Conservation (phyloP, 2,797 vertebrate species). For the Pangasius sanitwongsei region DNA sequence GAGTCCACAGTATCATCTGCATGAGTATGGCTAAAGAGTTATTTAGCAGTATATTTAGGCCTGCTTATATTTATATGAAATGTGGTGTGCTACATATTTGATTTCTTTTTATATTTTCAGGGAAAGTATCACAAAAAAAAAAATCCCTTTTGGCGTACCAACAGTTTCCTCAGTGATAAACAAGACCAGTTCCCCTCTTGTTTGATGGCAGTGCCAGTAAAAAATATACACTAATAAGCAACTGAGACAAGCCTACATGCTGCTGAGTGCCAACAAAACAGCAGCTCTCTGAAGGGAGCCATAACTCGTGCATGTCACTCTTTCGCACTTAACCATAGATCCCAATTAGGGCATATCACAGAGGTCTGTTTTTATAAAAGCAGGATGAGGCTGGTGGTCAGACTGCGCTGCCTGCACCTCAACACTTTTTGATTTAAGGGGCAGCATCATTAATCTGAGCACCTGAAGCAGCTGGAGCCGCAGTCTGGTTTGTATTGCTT, state of each 20-base stretch:
- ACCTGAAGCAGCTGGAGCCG: slow-evolving; percentile 51
- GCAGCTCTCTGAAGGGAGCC: slow-evolving; percentile 20
- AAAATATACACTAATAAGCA: slow-evolving; percentile 48
- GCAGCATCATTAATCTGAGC: slow-evolving; percentile 53
- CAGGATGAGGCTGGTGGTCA: slow-evolving; percentile 25
- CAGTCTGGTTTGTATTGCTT: slow-evolving; percentile 42
- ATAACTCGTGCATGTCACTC: slow-evolving; percentile 37
- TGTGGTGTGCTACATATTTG: neutral
- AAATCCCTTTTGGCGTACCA: neutral
- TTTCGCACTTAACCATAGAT: slow-evolving; percentile 22
- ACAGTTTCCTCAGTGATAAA: neutral
- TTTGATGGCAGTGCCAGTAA: slow-evolving; percentile 39
- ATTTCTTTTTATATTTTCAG: slow-evolving; percentile 1
- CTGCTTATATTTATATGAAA: neutral
- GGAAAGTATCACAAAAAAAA: neutral
- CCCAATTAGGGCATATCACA: slow-evolving; percentile 45
- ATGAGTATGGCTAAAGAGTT: neutral
- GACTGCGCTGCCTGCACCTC: slow-evolving; percentile 18
- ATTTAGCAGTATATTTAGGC: neutral
- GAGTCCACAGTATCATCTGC: neutral
- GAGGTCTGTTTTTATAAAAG: slow-evolving; percentile 46
- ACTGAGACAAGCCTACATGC: slow-evolving; percentile 17
- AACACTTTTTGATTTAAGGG: slow-evolving; percentile 52
- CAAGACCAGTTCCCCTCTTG: slow-evolving; percentile 14
- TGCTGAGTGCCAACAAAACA: slow-evolving; percentile 29